Evolutionary conservation across 2,113 vertebrate species (phyloP).

Genomic region (Callorhinus ursinus): DNA sequence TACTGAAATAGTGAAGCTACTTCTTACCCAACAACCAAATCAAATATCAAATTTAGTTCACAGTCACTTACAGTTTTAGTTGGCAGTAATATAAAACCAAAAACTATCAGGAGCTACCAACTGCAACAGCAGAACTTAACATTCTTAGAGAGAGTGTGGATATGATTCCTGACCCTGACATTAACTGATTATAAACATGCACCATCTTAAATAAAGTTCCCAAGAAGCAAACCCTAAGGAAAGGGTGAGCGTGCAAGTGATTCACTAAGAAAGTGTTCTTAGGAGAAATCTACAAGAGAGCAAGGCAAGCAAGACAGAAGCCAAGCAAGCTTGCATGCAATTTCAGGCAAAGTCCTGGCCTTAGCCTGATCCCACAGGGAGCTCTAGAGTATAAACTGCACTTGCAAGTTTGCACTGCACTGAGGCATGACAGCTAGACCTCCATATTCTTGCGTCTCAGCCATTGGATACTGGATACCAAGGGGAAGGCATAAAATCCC

Average conservation of each 20-base stretch:
- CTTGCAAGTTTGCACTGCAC: not conserved
- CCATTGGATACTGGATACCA: not conserved
- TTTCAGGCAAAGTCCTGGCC: not conserved
- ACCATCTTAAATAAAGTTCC: not conserved
- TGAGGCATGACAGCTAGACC: not conserved
- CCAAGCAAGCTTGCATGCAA: not conserved
- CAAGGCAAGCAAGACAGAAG: not conserved
- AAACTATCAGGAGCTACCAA: not conserved
- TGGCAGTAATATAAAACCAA: not conserved
- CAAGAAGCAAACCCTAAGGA: not conserved
- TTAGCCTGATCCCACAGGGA: not conserved
- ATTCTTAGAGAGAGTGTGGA: not conserved
- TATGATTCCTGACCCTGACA: not conserved
- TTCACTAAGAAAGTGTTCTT: not conserved
- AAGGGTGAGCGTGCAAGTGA: not conserved
- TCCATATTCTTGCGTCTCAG: not conserved
- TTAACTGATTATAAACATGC: slow-evolving; percentile 4
- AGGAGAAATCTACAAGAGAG: not conserved
- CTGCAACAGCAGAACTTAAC: not conserved
- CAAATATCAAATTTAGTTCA: not conserved
- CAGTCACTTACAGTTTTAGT: not conserved
- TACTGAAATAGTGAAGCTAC: not conserved
- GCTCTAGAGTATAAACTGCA: not conserved
- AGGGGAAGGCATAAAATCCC: not conserved
- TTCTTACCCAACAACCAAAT: not conserved